A percentile compares a stretch with the other conserved stretches of the same genome.
Conservation (phyloP, 2,113 vertebrate species). For the Sylvilagus bachmani region DNA sequence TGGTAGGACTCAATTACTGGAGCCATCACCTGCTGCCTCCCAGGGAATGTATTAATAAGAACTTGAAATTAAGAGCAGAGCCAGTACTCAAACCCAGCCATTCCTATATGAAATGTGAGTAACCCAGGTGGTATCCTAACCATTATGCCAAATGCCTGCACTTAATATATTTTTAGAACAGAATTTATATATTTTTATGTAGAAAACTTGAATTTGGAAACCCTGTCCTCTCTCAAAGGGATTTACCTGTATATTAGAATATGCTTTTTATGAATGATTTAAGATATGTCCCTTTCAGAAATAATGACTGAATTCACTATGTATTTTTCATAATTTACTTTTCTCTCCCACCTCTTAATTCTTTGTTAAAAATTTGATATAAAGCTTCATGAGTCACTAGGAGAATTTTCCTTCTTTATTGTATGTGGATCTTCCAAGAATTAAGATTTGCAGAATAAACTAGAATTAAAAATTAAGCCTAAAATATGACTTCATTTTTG, state of each 20-base stretch:
- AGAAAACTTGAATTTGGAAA: conserved; percentile 3
- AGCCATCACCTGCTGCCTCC: too few relatives aligned
- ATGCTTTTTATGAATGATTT: conserved; percentile 37
- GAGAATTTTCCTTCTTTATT: not conserved
- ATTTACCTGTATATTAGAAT: not conserved
- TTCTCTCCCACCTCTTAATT: not conserved
- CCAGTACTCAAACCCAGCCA: too few relatives aligned
- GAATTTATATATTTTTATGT: not conserved
- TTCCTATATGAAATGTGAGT: too few relatives aligned
- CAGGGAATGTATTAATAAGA: too few relatives aligned
- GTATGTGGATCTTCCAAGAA: not conserved
- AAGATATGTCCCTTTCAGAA: conserved; percentile 12
- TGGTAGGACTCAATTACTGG: too few relatives aligned
- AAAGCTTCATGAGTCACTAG: conserved; percentile 18
- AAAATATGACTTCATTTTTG: conserved; percentile 58
- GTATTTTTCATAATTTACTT: not conserved
- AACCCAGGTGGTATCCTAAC: too few relatives aligned
- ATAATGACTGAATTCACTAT: not conserved
- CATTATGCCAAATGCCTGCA: too few relatives aligned
- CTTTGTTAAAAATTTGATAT: conserved; percentile 26
- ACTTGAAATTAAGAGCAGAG: too few relatives aligned
- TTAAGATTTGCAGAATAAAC: conserved; percentile 20
- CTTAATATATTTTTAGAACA: conserved; percentile 1
- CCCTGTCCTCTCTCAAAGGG: not conserved
- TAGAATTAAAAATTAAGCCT: conserved; percentile 45